Base-by-base conservation (phyloP, 2,113 vertebrate species). In the Mesembrinibis cayennensis region DNA sequence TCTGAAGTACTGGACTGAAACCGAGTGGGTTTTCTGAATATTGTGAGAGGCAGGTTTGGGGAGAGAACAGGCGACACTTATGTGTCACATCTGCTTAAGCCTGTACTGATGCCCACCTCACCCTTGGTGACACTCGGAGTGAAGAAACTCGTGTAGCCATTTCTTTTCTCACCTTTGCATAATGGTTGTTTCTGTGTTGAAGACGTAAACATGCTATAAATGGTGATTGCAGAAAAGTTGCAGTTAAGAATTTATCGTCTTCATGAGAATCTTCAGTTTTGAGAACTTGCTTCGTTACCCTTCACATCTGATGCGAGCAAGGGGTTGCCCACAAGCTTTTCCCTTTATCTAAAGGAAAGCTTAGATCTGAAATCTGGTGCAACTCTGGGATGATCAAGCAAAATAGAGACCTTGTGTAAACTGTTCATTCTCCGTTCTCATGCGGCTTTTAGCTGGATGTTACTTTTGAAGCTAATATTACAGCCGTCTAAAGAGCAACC, bases 341-440 rank as follows among this genome's bases (percentile, higher is more conserved):
- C 22, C 45, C 34, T 45, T 25, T 21, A 21, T 6, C 11, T 7
- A 11, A 40, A 69, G 49, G 73, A 52, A 52, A 74, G 27, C 13
- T 42, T 8, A 2, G 1, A 7, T 7, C 23, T 47, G 65, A 29
- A 71, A 17, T 27, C 8, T 50, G 27, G 17, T 20, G 7, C 17
- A 20, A 3, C 22, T 32, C 25, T 12, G 53, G 38, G 44, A 4
- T 36, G 49, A 30, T 27, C 10, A 29, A 15, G 38, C 23, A 4
- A 27, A 32, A 27, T 2, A 29, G 30, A 40, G 42, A 47, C 66
- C 17, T 34, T 2, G 42, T 26, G 65, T 17, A 11, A 77, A 16
- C 50, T 2, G 6, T 25, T 10, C 9, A 1, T 70, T 77, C 53
- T 45, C 36, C 6, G 0, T 40, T 23, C 42, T 32, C 22, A 0